Percentiles rank a stretch among this genome's conserved stretches.
These are phyloP conservation scores for Drosophila guanche DNA, from an alignment of 1,140 invertebrate genomes.

Conservation along the genomic window DNA sequence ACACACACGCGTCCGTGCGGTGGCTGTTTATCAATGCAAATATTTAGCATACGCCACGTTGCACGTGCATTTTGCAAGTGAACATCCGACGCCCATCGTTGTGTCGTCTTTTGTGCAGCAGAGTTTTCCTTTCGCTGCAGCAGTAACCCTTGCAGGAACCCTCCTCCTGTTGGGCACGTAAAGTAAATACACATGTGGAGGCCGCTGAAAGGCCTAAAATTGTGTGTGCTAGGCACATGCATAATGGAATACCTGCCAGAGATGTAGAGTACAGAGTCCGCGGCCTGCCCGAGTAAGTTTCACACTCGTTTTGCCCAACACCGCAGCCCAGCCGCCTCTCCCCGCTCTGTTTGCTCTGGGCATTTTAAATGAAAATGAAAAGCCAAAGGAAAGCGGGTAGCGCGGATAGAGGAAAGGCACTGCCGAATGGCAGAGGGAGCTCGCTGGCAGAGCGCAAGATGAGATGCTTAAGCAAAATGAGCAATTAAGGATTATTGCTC, in stretches of 20 bases:
- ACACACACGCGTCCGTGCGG: constrained; percentile 8
- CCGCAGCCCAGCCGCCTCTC: neutral
- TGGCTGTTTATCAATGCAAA: constrained; percentile 80
- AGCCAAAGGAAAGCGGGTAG: constrained; percentile 50
- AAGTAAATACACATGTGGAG: constrained; percentile 63
- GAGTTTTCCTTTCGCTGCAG: constrained; percentile 39
- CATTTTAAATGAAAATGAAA: constrained; percentile 70
- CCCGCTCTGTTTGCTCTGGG: constrained; percentile 70
- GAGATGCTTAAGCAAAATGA: constrained; percentile 79
- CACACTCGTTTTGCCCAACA: constrained; percentile 38
- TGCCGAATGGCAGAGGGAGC: neutral
- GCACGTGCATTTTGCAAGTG: constrained; percentile 79
- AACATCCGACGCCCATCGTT: constrained; percentile 58
- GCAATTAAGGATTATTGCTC: constrained; percentile 81
- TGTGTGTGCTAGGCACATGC: constrained; percentile 55
- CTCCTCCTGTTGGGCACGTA: constrained; percentile 5
- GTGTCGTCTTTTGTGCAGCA: constrained; percentile 54
- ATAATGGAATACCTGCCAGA: constrained; percentile 66
- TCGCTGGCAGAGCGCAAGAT: constrained; percentile 30
- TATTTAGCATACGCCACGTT: constrained; percentile 81
- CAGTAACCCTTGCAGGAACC: constrained; percentile 13
- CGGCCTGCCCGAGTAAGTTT: constrained; percentile 55
- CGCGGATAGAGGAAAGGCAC: constrained; percentile 3
- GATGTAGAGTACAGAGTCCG: constrained; percentile 27
- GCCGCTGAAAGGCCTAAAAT: constrained; percentile 75